A percentile compares a stretch with the other conserved stretches of the same genome.
phyloP scores from a whole-genome alignment of 1,140 invertebrate species.

The Anastatus disparis region DNA sequence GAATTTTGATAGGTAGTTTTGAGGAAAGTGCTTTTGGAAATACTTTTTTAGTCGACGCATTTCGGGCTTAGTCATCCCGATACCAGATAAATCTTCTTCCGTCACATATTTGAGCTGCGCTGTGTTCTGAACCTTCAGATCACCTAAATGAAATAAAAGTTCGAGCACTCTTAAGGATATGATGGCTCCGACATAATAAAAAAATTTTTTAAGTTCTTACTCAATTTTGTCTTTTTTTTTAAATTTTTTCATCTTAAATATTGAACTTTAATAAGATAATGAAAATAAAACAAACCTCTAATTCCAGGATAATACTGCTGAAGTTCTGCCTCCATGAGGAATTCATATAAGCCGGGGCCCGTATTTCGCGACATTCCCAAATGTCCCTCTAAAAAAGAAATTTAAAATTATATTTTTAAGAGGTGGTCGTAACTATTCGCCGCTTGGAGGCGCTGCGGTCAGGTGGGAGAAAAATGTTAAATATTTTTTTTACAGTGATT shows the following conservation, averaged over 20 bases:
- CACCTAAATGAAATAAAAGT: slow-evolving; percentile 70
- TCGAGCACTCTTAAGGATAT: too few species aligned
- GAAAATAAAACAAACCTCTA: slow-evolving; percentile 65
- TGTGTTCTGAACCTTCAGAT: slow-evolving; percentile 85
- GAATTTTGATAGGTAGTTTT: slow-evolving; percentile 91
- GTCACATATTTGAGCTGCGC: slow-evolving; percentile 96
- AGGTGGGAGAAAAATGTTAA: too few species aligned
- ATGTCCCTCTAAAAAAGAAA: slow-evolving; percentile 55
- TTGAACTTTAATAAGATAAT: neutral
- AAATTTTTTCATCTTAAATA: too few species aligned
- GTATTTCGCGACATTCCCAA: slow-evolving; percentile 62
- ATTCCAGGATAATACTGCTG: slow-evolving; percentile 86
- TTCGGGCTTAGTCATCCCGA: slow-evolving; percentile 96
- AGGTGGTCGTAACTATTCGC: too few species aligned
- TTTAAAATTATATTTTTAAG: neutral
- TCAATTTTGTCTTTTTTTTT: too few species aligned
- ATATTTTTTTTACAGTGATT: too few species aligned
- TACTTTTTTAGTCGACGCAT: slow-evolving; percentile 92
- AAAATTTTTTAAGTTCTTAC: too few species aligned
- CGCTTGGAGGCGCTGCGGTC: too few species aligned
- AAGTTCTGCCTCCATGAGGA: slow-evolving; percentile 89
- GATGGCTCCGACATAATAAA: too few species aligned
- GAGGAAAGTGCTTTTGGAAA: slow-evolving; percentile 92
- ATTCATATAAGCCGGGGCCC: slow-evolving; percentile 86
- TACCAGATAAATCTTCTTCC: slow-evolving; percentile 88